Evolutionary conservation across 2,113 vertebrate genomes (phyloP), one percentile per base, ranked within the genome.

Genomic region (Notarius lentiginosus): DNA sequence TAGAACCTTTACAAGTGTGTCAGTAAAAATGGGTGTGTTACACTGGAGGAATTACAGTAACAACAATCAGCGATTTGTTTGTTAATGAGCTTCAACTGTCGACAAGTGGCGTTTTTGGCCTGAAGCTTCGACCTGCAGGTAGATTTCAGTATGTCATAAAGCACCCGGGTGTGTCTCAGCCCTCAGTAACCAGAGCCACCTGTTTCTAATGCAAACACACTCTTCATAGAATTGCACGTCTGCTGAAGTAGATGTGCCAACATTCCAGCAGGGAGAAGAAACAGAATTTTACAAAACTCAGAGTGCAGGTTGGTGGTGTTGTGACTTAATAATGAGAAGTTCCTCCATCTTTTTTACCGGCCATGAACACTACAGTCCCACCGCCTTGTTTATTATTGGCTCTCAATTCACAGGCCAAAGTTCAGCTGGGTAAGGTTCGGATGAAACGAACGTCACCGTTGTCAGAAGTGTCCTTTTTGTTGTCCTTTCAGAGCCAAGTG

Each of bases 121-220:
- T 77, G 75, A n/a, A 77, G 75, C 75, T 79, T 79, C 30, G 6
- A 17, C 12, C n/a, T 18, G n/a, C n/a, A 79, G n/a, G 17, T 18
- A 27, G 51, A 34, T 58, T 55, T 58, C 77, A 80, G 18, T 22
- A 22, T 2, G 72, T 72, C 41, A 18, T 72, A 49, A 61, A 65
- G 3, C 11, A n/a, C 24, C 18, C 12, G 7, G 81, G 41, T 49
- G 70, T 73, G 47, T 49, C 41, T 24, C 41, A 1, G 22, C 8
- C 14, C 34, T 51, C 41, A 51, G 47, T 49, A n/a, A 41, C 49
- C 65, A 68, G 24, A 41, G 7, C 27, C 58, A 51, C 27, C 77
- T 86, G 66, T 72, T 79, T 84, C 27, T 61, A 1, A n/a, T 68
- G n/a, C 14, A 72, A 72, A 81, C 17, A 49, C 17, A 65, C 18